Percentiles rank a stretch among this genome's conserved stretches.
Conservation (phyloP, 2,797 vertebrate genomes). For the Todus mexicanus region DNA sequence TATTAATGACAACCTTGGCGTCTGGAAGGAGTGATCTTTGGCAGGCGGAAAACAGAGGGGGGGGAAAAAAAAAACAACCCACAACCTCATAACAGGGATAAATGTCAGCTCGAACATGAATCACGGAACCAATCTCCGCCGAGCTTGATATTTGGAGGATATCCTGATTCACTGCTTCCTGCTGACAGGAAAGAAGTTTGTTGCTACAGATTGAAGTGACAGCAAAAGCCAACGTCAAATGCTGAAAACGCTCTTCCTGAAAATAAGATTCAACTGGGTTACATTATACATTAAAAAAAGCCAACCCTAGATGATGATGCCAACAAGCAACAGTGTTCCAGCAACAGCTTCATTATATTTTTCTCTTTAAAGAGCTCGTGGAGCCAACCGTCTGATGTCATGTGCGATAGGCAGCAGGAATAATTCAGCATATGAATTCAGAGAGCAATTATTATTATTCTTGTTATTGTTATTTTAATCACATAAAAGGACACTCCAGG, state of each 20-base stretch:
- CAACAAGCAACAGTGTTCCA: neutral
- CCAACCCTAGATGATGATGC: neutral
- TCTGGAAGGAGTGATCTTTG: neutral
- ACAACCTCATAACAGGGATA: neutral
- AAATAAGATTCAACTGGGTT: neutral
- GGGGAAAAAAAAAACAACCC: neutral
- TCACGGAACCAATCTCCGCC: constrained; percentile 1
- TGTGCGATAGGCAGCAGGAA: neutral
- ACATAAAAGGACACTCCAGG: neutral
- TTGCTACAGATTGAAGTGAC: constrained; percentile 51
- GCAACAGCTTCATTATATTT: constrained; percentile 1
- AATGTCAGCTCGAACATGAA: constrained; percentile 56
- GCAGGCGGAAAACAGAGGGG: neutral
- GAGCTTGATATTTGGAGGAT: constrained; percentile 43
- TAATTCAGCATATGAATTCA: neutral
- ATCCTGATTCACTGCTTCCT: constrained; percentile 62
- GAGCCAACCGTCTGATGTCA: neutral
- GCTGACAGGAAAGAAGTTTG: constrained; percentile 45
- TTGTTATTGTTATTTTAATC: neutral
- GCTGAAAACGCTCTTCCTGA: neutral
- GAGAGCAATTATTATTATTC: neutral
- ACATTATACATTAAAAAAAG: neutral
- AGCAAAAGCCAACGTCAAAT: constrained; percentile 21
- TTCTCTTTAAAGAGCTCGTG: neutral
- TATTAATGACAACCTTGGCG: neutral